Conservation (phyloP, 2,888 invertebrate genomes). For the Scaptomyza tumidula region DNA sequence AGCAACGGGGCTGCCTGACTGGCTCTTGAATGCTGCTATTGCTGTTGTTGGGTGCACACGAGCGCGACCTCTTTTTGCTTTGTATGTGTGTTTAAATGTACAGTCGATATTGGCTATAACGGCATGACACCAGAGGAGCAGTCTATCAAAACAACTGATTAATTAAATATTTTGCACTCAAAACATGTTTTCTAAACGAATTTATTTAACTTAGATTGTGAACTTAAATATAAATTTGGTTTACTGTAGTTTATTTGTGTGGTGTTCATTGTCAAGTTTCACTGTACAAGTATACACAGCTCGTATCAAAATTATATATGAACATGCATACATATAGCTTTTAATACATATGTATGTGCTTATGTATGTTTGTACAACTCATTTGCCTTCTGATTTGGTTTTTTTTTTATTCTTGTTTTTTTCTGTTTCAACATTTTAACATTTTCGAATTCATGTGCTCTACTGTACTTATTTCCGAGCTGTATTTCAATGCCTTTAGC, state of each 20-base stretch:
- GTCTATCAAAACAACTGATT: conserved; percentile 21
- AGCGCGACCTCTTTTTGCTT: conserved; percentile 74
- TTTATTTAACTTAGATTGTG: neutral
- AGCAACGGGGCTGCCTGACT: conserved; percentile 57
- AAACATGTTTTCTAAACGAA: neutral
- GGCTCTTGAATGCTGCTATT: conserved; percentile 39
- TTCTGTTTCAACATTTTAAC: conserved; percentile 26
- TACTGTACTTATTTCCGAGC: conserved; percentile 53
- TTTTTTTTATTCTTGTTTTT: conserved; percentile 22
- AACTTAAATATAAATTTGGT: neutral
- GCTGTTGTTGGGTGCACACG: conserved; percentile 75
- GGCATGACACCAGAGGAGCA: conserved; percentile 22
- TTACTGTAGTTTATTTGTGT: neutral
- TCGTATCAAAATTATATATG: conserved; percentile 50
- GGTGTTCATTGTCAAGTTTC: conserved; percentile 23
- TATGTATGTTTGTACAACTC: conserved; percentile 20
- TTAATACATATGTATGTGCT: neutral
- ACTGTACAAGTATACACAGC: conserved; percentile 48
- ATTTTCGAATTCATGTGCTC: conserved; percentile 49
- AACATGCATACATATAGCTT: conserved; percentile 18
- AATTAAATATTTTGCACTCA: neutral
- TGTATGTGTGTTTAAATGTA: conserved; percentile 50
- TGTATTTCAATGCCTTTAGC: conserved; percentile 11
- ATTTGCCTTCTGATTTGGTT: conserved; percentile 44
- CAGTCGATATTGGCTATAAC: conserved; percentile 65